Conservation (phyloP, 2,888 invertebrate genomes). For the Eremobia ochroleuca region DNA sequence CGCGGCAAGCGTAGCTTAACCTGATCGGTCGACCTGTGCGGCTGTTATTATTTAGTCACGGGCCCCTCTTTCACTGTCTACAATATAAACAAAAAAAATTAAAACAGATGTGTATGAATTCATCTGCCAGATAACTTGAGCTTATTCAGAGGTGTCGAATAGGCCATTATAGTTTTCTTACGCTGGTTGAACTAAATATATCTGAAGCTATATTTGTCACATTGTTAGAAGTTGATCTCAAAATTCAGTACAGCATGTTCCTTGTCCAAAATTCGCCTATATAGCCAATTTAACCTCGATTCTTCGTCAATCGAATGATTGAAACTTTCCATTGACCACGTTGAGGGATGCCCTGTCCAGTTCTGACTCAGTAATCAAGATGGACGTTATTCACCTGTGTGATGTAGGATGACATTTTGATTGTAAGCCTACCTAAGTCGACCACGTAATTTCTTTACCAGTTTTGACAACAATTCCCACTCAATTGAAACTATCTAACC, state of each 20-base stretch:
- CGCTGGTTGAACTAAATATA: neutral
- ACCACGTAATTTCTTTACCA: neutral
- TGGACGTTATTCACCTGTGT: constrained; percentile 38
- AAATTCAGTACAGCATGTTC: no score
- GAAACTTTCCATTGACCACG: constrained; percentile 17
- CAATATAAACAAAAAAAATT: no score
- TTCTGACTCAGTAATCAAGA: constrained; percentile 38
- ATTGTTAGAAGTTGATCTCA: neutral
- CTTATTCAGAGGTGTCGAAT: no score
- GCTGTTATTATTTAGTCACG: no score
- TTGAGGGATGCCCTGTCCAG: constrained; percentile 1
- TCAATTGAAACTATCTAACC: no score
- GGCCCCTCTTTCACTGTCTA: no score
- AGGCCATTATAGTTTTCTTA: neutral
- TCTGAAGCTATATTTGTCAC: neutral
- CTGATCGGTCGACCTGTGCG: no score
- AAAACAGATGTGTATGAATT: no score
- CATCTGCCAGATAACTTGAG: no score
- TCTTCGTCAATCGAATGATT: constrained; percentile 19
- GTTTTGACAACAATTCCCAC: neutral
- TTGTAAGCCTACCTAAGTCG: neutral
- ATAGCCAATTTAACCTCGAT: neutral
- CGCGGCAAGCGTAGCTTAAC: no score
- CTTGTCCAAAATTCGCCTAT: neutral
- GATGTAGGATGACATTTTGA: neutral